phyloP scores from a whole-genome alignment of 2,113 vertebrate species.

The Pseudopodoces humilis region DNA sequence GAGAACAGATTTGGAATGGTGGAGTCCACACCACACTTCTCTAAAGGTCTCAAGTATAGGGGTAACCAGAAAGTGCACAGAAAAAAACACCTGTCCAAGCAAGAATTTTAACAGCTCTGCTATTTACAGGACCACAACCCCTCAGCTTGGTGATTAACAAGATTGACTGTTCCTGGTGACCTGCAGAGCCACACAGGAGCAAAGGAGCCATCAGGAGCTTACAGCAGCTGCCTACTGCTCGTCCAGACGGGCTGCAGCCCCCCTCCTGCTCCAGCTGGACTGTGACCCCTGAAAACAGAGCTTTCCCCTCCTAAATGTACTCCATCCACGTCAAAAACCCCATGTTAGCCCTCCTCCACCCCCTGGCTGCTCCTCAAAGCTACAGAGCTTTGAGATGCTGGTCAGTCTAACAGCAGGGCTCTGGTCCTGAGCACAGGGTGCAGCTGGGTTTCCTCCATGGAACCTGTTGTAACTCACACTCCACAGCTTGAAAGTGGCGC shows the following conservation, averaged over 20 bases:
- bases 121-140: background rate
- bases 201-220: background rate
- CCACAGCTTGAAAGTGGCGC: fast-evolving
- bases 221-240: background rate
- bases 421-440: fast-evolving
- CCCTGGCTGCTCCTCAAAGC: background rate
- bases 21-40: background rate
- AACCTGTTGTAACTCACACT: background rate
- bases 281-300: background rate
- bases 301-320: background rate
- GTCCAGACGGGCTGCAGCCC: background rate
- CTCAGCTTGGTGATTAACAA: conserved; percentile 14
- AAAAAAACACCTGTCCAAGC: background rate
- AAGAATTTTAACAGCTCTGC: background rate
- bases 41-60: background rate
- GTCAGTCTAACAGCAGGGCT: background rate
- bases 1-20: background rate
- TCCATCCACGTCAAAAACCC: fast-evolving
- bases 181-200: background rate
- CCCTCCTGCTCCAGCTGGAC: background rate
- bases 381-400: background rate
- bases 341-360: background rate
- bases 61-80: background rate
- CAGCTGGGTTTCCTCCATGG: background rate
- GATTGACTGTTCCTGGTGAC: background rate